phyloP scores from a whole-genome alignment of 35 echinoderm and acorn worm species.

The Acanthaster planci region DNA sequence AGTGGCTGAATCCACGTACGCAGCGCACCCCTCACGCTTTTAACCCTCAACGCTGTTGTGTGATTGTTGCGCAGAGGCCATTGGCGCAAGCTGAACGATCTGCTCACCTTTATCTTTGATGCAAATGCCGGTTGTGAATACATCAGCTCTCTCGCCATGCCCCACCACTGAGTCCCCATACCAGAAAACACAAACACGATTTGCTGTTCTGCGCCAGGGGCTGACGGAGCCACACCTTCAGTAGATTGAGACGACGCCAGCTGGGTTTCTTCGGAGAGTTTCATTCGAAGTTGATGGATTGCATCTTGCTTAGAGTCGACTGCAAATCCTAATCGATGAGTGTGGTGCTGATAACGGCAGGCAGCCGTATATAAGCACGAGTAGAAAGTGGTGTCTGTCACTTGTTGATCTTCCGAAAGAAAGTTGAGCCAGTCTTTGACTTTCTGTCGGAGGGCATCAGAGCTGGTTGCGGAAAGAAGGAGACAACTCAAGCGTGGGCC shows the following conservation, averaged over 20 bases:
- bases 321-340: conserved; percentile 38
- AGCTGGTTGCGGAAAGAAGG: conserved; percentile 59
- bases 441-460: conserved; percentile 41
- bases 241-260: neutral
- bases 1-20: no score
- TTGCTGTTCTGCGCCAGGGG: neutral
- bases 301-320: conserved; percentile 32
- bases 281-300: neutral
- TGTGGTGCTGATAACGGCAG: conserved; percentile 49
- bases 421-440: conserved; percentile 48
- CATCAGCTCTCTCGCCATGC: conserved; percentile 72
- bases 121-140: conserved; percentile 31
- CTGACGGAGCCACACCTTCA: conserved; percentile 26
- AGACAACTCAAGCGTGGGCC: conserved; percentile 8
- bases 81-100: no score
- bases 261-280: neutral
- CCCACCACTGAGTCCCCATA: conserved; percentile 93
- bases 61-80: no score
- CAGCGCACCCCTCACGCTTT: no score
- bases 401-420: conserved; percentile 22
- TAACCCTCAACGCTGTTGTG: no score
- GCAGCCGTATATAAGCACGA: conserved; percentile 43
- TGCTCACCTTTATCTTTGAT: conserved; percentile 51
- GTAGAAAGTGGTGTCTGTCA: conserved; percentile 9
- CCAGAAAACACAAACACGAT: conserved; percentile 67